Base-by-base conservation (phyloP, 2,888 invertebrate genomes). In the Calameuta pallipes region DNA sequence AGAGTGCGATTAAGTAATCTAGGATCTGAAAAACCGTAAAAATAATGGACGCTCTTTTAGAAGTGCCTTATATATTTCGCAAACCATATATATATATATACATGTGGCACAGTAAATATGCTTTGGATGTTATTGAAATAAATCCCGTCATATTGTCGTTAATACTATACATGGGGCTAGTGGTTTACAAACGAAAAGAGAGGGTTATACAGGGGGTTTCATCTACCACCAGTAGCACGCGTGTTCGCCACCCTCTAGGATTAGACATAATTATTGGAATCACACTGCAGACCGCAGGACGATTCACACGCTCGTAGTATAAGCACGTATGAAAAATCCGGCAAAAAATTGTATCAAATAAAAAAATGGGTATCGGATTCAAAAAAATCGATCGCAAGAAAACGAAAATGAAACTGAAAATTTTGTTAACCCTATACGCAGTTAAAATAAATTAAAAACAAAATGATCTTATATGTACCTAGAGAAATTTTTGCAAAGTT, bases 181-280 rank as follows among this genome's bases (percentile, higher is more conserved):
- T 80, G 74, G 79, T 76, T 78, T 41, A 74, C 31, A 33, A 71
- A 79, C 75, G 71, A 81, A 77, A 77, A 74, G 83, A 83, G 84
- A 83, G 84, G 85, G 85, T 85, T 83, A 35, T 33, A 84, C 80
- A 80, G 77, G 80, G 82, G 83, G 84, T 82, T 84, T 84, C 83
- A 83, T 81, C 81, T 76, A 77, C 81, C 82, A 81, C 83, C 85
- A 82, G 78, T 78, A 76, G 74, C 86, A 83, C 89, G 88, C 89
- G 89, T 89, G 90, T 82, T 81, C 6, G 79, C 84, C 84, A 86
- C 87, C 89, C 89, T 83, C 83, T 68, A 84, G 90, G 90, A 89
- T 90, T 90, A 90, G 85, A 85, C 82, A 84, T 89, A 90, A 90
- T 90, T 90, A 90, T 89, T 89, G 89, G 87, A 90, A 89, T 89